Conservation (phyloP, 1,140 invertebrate species). For the Uloborus diversus region DNA sequence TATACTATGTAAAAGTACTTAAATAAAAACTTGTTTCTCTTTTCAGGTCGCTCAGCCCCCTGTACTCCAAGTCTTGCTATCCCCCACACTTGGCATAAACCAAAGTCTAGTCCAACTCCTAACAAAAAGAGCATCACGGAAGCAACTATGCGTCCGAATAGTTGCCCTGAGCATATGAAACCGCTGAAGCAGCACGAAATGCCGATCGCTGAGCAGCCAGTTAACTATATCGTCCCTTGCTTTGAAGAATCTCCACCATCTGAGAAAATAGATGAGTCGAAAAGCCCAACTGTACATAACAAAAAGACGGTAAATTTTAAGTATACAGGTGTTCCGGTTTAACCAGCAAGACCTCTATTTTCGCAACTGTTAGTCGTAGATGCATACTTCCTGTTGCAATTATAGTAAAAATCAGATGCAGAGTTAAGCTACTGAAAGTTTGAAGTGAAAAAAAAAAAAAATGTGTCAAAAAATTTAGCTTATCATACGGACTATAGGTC, state of each 20-base stretch:
- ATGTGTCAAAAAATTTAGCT: not conserved
- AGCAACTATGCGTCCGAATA: not conserved
- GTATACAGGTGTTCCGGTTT: not conserved
- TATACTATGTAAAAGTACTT: too few species aligned
- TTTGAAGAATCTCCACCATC: constrained; percentile 17
- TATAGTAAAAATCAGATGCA: too few species aligned
- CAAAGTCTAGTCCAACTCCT: constrained; percentile 16
- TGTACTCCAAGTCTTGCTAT: constrained; percentile 43
- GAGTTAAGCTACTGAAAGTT: too few species aligned
- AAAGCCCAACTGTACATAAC: not conserved
- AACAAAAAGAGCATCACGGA: constrained; percentile 19
- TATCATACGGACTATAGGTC: not conserved
- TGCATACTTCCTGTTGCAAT: too few species aligned
- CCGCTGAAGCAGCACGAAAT: not conserved
- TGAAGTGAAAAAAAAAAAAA: not conserved
- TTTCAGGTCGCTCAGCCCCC: constrained; percentile 38
- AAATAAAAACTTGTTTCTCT: too few species aligned
- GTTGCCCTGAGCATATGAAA: not conserved
- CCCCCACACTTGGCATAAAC: constrained; percentile 25
- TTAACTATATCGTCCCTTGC: constrained; percentile 49
- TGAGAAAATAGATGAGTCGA: not conserved
- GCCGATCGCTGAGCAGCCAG: not conserved
- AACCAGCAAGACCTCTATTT: too few species aligned
- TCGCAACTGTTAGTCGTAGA: too few species aligned
- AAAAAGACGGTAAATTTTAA: not conserved